Evolutionary conservation across 2,797 vertebrate species (phyloP).

Genomic region (Fistularia tabacaria): DNA sequence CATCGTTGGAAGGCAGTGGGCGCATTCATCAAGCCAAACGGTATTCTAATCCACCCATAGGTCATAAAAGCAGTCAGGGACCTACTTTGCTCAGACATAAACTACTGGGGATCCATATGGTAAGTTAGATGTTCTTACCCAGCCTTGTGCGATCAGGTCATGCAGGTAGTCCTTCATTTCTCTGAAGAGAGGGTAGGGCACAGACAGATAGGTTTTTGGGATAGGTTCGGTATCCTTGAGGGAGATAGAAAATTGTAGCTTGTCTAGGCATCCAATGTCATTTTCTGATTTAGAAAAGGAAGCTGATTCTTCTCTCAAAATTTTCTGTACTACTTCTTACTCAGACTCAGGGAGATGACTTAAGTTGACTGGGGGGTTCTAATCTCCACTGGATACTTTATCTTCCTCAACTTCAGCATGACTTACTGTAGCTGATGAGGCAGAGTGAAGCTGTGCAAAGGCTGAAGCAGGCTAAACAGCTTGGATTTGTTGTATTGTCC

Average conservation of each 20-base stretch:
- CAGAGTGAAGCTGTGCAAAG: no score
- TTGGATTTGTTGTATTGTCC: no score
- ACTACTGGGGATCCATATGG: background rate
- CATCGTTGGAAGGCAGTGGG: background rate
- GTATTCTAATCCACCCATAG: background rate
- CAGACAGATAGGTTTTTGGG: background rate
- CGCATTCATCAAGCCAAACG: background rate
- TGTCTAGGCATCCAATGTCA: background rate
- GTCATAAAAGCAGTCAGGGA: background rate
- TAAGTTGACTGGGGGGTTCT: background rate
- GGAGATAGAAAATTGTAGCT: background rate
- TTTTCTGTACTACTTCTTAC: background rate
- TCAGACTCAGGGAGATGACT: background rate
- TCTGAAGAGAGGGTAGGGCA: background rate
- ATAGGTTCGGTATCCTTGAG: background rate
- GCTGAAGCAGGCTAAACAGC: no score
- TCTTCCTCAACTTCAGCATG: no score
- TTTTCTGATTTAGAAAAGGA: constrained; percentile 2
- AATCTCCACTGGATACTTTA: no score
- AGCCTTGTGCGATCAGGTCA: background rate
- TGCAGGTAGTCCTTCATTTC: constrained; percentile 7
- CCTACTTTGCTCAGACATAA: background rate
- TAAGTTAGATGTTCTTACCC: background rate
- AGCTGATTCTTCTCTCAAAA: background rate
- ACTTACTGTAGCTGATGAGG: no score